A percentile compares a stretch with the other conserved stretches of the same genome.
phyloP scores from a whole-genome alignment of 2,113 vertebrate genomes.

The Psittacula cyanocephala region DNA sequence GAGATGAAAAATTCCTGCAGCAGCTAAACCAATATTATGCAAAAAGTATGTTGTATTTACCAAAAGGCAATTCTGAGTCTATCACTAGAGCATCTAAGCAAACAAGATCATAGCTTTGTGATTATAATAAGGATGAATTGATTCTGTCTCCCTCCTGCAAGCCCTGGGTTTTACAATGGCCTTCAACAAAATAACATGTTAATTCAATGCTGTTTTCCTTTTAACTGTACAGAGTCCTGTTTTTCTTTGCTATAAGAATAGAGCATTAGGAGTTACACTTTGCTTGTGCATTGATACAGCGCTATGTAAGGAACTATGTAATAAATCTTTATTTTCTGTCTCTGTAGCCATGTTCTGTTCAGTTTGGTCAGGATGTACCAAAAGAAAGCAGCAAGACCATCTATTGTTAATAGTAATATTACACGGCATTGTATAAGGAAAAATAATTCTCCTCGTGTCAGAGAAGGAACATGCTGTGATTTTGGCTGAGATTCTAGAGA shows the following conservation, averaged over 20 bases:
- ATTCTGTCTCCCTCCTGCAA: conserved; percentile 47
- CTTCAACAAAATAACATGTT: conserved; percentile 55
- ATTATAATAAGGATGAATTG: conserved; percentile 68
- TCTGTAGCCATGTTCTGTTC: background rate
- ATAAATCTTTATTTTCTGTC: background rate
- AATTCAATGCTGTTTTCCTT: conserved; percentile 66
- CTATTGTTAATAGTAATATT: background rate
- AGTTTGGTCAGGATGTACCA: background rate
- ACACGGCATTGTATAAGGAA: background rate
- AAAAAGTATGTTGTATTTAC: conserved; percentile 66
- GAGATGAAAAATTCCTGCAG: conserved; percentile 70
- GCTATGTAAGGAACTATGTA: background rate
- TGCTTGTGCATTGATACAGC: background rate
- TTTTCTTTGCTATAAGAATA: conserved; percentile 32
- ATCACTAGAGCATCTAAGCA: conserved; percentile 61
- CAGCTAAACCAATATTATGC: conserved; percentile 68
- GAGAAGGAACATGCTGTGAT: background rate
- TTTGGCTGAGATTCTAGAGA: background rate
- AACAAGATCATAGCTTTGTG: conserved; percentile 69
- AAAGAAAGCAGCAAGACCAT: background rate
- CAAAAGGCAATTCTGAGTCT: conserved; percentile 63
- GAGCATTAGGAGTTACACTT: background rate
- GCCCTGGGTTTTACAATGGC: conserved; percentile 41
- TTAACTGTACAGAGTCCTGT: conserved; percentile 1
- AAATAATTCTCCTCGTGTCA: background rate